phyloP scores from a whole-genome alignment of 2,797 vertebrate genomes.

The Podarcis lilfordi region DNA sequence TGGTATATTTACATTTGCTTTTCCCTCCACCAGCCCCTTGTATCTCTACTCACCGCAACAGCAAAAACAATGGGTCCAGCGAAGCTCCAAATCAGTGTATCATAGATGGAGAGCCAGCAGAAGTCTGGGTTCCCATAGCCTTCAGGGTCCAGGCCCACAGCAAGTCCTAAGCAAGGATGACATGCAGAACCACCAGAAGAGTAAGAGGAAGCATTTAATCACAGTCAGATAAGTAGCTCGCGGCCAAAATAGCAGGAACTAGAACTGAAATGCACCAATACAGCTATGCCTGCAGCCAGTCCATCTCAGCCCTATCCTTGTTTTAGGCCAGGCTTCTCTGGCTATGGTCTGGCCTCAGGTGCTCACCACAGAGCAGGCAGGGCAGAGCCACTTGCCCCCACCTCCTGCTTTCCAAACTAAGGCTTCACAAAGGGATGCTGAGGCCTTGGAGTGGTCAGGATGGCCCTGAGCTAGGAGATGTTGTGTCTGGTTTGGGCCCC shows the following conservation, averaged over 20 bases:
- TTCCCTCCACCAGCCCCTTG: not conserved
- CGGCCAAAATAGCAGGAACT: not conserved
- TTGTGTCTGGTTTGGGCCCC: not conserved
- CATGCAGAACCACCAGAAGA: not conserved
- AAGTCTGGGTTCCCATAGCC: constrained; percentile 96
- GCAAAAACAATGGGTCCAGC: constrained; percentile 88
- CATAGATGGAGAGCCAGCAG: constrained; percentile 95
- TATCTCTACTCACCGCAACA: constrained; percentile 83
- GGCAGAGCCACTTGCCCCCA: not conserved
- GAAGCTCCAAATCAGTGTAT: constrained; percentile 95
- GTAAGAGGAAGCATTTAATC: not conserved
- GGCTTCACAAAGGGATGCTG: not conserved
- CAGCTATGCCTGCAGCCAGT: not conserved
- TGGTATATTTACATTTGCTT: not conserved
- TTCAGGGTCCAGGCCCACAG: constrained; percentile 93
- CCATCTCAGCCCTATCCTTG: not conserved
- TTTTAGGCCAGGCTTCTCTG: not conserved
- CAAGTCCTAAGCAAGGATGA: constrained; percentile 81
- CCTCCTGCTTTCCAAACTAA: not conserved
- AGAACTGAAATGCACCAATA: not conserved
- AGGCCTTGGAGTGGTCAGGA: not conserved
- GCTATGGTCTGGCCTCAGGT: not conserved
- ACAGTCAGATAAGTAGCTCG: not conserved
- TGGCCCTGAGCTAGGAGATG: not conserved
- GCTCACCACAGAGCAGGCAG: not conserved